Evolutionary conservation across 2,888 invertebrate species (phyloP).

Genomic region (Drosophila greeni): DNA sequence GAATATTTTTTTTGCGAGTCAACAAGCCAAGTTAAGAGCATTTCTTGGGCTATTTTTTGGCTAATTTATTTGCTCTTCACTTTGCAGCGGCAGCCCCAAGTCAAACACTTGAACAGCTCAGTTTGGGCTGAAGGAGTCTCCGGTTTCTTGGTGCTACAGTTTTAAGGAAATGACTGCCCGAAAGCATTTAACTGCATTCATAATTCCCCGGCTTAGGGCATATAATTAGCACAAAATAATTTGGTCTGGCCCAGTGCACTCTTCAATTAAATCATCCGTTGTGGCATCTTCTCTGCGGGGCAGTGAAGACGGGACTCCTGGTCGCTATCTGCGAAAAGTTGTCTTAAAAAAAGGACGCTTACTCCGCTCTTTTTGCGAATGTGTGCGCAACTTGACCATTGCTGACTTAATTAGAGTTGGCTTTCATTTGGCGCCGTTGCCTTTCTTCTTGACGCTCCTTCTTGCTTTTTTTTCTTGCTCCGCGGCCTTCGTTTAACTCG

Average conservation of each 20-base stretch:
- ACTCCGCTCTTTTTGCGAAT: slow-evolving; percentile 29
- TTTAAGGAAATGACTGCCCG: slow-evolving; percentile 38
- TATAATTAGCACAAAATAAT: slow-evolving; percentile 60
- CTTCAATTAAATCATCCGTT: slow-evolving; percentile 55
- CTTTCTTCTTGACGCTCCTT: slow-evolving; percentile 21
- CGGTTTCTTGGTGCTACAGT: not conserved
- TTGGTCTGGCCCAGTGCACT: slow-evolving; percentile 47
- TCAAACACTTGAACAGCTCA: slow-evolving; percentile 53
- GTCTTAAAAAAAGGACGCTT: slow-evolving; percentile 29
- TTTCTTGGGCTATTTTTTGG: slow-evolving; percentile 49
- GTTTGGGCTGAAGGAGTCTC: slow-evolving; percentile 14
- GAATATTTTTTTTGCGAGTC: slow-evolving; percentile 28
- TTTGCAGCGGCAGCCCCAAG: slow-evolving; percentile 37
- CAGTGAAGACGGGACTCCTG: slow-evolving; percentile 12
- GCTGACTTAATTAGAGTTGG: slow-evolving; percentile 63
- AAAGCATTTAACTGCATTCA: slow-evolving; percentile 44
- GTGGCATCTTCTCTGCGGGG: slow-evolving; percentile 11
- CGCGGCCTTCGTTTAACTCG: slow-evolving; percentile 33
- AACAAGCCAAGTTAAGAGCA: slow-evolving; percentile 45
- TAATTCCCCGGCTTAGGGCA: slow-evolving; percentile 25
- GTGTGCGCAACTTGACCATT: slow-evolving; percentile 48
- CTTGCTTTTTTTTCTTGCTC: slow-evolving; percentile 11
- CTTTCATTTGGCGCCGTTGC: slow-evolving; percentile 29
- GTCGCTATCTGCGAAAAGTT: slow-evolving; percentile 19
- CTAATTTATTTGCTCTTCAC: slow-evolving; percentile 66